A percentile compares a stretch with the other conserved stretches of the same genome.
phyloP scores from a whole-genome alignment of 2,113 vertebrate species.

The Corythornis cristatus region DNA sequence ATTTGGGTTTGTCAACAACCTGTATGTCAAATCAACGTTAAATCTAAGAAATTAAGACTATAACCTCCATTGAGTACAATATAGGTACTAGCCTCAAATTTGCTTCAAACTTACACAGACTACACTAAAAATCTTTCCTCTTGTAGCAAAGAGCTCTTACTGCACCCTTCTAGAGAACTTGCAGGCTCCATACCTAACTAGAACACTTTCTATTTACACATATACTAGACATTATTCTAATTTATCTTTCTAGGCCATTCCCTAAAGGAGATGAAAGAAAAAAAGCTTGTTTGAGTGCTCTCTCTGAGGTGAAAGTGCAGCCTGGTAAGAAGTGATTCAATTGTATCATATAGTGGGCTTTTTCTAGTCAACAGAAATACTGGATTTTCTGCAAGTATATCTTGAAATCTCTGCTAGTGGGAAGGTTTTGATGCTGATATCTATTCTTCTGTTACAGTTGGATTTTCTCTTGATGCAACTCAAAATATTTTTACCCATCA shows the following conservation, averaged over 20 bases:
- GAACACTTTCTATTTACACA: background rate
- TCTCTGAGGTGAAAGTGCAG: constrained; percentile 94
- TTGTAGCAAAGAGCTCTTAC: background rate
- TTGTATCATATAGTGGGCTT: background rate
- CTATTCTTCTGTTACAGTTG: background rate
- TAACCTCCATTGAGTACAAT: background rate
- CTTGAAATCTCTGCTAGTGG: background rate
- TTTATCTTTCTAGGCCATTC: constrained; percentile 82
- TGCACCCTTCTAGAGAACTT: background rate
- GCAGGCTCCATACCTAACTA: background rate
- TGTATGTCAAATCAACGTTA: background rate
- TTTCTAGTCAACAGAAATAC: background rate
- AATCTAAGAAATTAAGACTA: background rate
- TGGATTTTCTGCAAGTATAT: background rate
- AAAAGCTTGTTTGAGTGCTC: constrained; percentile 88
- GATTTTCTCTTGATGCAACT: background rate
- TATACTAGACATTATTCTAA: too few relatives aligned
- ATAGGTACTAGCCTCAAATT: background rate
- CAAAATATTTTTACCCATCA: background rate
- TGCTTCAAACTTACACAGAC: background rate
- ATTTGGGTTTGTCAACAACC: background rate
- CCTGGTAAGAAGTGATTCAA: constrained; percentile 81
- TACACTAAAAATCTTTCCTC: background rate
- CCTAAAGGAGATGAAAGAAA: constrained; percentile 96
- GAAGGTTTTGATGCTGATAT: background rate